phyloP scores from a whole-genome alignment of 2,797 vertebrate genomes.

The Picus viridis region DNA sequence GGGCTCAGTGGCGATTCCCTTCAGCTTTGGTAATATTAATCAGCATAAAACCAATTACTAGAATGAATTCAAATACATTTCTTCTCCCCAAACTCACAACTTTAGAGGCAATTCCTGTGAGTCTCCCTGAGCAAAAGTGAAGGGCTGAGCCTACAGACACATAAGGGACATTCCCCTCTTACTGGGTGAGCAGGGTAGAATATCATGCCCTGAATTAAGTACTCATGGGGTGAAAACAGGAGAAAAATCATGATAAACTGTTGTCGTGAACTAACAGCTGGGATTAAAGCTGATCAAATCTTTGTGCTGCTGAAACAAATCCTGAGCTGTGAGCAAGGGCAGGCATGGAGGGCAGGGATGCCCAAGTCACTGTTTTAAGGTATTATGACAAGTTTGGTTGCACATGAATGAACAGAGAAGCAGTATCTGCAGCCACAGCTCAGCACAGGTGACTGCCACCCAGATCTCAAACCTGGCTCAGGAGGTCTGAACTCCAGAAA shows the following conservation, averaged over 20 bases:
- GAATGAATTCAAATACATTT: neutral
- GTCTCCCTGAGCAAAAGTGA: neutral
- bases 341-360: neutral
- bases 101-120: neutral
- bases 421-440: neutral
- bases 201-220: neutral
- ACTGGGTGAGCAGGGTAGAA: accelerated
- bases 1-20: neutral
- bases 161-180: neutral
- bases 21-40: neutral
- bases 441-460: neutral
- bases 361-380: accelerated
- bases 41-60: neutral
- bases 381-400: neutral
- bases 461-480: neutral
- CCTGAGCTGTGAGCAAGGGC: neutral
- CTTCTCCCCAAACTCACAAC: neutral
- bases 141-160: neutral
- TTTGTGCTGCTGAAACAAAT: neutral
- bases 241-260: accelerated
- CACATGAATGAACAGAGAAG: neutral
- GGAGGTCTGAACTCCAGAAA: neutral
- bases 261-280: neutral
- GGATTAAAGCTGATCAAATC: neutral
- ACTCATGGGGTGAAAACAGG: neutral